Base-by-base conservation (phyloP, 2,888 invertebrate genomes). In the Sminthurinus aureus region DNA sequence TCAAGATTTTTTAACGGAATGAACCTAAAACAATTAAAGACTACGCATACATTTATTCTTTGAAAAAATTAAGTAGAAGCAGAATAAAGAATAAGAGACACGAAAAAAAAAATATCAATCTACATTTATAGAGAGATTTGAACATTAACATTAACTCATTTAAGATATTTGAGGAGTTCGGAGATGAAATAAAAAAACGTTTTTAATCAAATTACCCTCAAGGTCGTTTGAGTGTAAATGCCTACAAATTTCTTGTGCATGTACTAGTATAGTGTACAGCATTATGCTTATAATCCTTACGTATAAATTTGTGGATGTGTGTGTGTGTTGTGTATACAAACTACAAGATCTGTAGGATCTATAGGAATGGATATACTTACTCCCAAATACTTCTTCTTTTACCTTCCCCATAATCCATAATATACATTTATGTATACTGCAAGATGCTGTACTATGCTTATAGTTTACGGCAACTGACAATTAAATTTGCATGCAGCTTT, bases 181-280 rank as follows among this genome's bases (percentile, higher is more conserved):
- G 69, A 22, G 20, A 38, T 38, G 38, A 38, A 52, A 58, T 4
- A 67, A 67, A 79, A 79, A 79, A 79, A 67, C 38, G 67, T 69
- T 79, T 38, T 67, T 79, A 79, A 79, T 79, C 79, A 79, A 79
- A 79, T 79, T 79, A 79, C 79, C n/a, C 51, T 20, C 79, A 79
- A 79, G 79, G 79, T 69, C 79, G 69, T 69, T 79, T 79, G 22
- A 79, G 50, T 75, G 38, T 38, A 38, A 38, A 38, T 38, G 51
- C 52, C 76, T 51, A 76, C 76, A 76, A 76, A 52, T 76, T 52
- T 76, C 75, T 67, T 67, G n/a, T 18, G 50, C 38, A 50, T 50
- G 18, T 51, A 75, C 3, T 38, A 38, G 38, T 38, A 38, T 75
- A 38, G 38, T 38, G 38, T 38, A 6, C 38, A 38, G 38, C 38